phyloP scores from a whole-genome alignment of 2,797 vertebrate species.

The Sylvia borin region DNA sequence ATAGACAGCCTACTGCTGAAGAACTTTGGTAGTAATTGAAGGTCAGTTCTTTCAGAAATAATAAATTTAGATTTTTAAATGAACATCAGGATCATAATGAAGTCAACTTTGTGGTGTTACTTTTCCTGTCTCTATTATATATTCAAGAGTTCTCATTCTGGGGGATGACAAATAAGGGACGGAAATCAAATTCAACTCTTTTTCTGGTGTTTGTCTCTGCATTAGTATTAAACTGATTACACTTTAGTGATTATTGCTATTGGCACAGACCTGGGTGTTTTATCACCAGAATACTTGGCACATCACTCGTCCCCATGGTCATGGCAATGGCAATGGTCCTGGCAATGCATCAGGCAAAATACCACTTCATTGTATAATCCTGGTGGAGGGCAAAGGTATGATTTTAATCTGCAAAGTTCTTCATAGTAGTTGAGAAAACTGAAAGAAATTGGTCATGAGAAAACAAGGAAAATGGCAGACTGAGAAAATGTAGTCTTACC shows the following conservation, averaged over 20 bases:
- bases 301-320: background rate
- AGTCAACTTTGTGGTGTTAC: background rate
- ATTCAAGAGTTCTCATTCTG: background rate
- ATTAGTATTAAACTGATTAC: background rate
- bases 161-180: background rate
- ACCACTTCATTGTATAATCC: background rate
- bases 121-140: background rate
- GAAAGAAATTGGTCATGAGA: background rate
- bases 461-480: background rate
- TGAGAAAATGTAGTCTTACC: background rate
- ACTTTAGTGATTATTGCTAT: background rate
- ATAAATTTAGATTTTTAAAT: background rate
- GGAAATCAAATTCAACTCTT: background rate
- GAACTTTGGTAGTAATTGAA: background rate
- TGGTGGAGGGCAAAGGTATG: fast-evolving
- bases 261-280: background rate
- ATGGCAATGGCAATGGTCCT: background rate
- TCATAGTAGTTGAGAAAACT: background rate
- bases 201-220: background rate
- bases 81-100: background rate
- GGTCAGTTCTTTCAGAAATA: background rate
- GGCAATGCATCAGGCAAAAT: background rate
- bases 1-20: background rate
- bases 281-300: background rate
- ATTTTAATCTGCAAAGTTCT: background rate